Evolutionary conservation across 2,113 vertebrate species (phyloP), one percentile per base, ranked within the genome.

Genomic region (Reinhardtius hippoglossoides): DNA sequence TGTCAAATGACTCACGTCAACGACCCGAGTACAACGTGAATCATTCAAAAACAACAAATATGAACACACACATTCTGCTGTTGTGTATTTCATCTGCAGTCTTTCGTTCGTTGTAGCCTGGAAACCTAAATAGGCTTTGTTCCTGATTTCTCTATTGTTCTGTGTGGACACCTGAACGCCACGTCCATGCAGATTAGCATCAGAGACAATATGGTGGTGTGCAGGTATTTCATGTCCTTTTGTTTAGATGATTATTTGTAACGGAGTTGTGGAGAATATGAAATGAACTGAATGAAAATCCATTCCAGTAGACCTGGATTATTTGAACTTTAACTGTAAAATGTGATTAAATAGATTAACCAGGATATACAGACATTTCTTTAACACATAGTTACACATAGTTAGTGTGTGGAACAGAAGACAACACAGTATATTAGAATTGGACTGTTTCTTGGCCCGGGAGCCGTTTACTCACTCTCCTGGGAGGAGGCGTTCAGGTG

Each of bases 401-500:
- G 40, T 42, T 3, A 42, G 40, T 42, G 10, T 42, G 10, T 42
- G 40, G 15, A 46, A 16, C 12, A 46, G 44, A 46, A 16, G 16
- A 37, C 9, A 37, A 37, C 35, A 9, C 9, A 9, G 35, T 37
- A 9, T 37, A 37, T 37, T 37, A 1, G 12, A 46, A 1, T 31
- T 31, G 31, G 5, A 16, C 44, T 14, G 15, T 14, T 46, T 46
- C 12, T 5, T 15, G 10, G 12, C 3, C 24, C 2, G 8, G 26
- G 20, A 4, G 14, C 4, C 8, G 1, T 56, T 56, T n/a, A 89
- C 94, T 96, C 89, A 99, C 97, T 93, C 5, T 97, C 97, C 56
- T 96, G 95, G 61, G 89, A 91, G 1, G 96, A 95, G 60, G 91
- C 71, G 15, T 84, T 88, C 16, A 98, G 94, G 40, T 98, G 96